phyloP scores from a whole-genome alignment of 2,888 invertebrate species.

The Herminia tarsipennalis region DNA sequence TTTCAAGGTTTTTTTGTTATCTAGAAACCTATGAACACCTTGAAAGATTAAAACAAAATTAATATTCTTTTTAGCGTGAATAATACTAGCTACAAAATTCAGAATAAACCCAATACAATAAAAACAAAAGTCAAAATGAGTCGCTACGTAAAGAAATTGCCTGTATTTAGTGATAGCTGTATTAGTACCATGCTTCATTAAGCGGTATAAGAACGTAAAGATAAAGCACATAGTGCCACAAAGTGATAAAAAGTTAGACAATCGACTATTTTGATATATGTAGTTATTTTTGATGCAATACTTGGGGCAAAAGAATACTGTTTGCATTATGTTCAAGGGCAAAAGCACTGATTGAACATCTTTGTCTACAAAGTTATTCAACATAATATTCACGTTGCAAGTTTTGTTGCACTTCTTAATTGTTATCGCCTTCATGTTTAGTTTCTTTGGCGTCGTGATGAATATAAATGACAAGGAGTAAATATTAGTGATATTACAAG shows the following conservation, averaged over 20 bases:
- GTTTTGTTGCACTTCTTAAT: too few species aligned
- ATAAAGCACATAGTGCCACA: neutral
- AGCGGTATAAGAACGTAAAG: neutral
- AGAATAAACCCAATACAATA: constrained; percentile 6
- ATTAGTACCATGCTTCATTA: neutral
- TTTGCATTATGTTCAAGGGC: constrained; percentile 20
- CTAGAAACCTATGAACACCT: constrained; percentile 13
- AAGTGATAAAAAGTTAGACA: neutral
- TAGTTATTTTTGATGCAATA: constrained; percentile 12
- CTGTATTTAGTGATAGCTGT: neutral
- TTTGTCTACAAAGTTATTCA: neutral
- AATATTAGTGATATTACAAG: too few species aligned
- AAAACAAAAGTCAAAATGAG: constrained; percentile 7
- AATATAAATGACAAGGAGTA: too few species aligned
- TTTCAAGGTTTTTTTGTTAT: neutral
- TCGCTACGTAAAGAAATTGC: neutral
- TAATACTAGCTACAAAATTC: constrained; percentile 1
- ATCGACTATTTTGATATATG: constrained; percentile 5
- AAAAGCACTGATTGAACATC: constrained; percentile 15
- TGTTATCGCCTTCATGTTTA: constrained; percentile 76
- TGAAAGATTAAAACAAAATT: constrained; percentile 26
- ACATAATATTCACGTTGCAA: too few species aligned
- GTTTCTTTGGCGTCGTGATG: too few species aligned
- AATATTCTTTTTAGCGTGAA: constrained; percentile 10
- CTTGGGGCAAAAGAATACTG: constrained; percentile 10